Conservation (phyloP, 1,140 invertebrate genomes). For the Eulimnadia texana region DNA sequence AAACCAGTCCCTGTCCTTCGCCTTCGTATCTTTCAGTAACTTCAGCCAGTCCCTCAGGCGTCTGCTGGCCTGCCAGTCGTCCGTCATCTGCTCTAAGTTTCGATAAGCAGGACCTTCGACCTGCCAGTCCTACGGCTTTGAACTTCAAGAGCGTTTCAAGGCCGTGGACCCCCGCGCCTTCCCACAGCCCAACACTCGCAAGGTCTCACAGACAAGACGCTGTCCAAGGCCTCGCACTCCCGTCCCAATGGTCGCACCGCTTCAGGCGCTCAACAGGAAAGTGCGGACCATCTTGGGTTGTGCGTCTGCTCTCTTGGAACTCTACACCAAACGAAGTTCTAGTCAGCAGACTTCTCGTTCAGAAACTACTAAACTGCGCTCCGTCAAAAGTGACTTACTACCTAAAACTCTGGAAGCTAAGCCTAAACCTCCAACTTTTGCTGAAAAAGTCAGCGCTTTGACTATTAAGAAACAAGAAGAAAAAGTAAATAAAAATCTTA, state of each 20-base stretch:
- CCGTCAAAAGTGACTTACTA: background rate
- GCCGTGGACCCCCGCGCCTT: slow-evolving; percentile 13
- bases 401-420: background rate
- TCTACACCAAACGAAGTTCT: slow-evolving; percentile 9
- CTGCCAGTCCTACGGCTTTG: background rate
- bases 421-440: too few species aligned
- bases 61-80: slow-evolving; percentile 8
- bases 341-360: background rate
- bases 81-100: background rate
- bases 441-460: background rate
- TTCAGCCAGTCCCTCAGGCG: background rate
- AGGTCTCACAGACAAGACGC: background rate
- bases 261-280: slow-evolving; percentile 15
- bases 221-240: background rate
- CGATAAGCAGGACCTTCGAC: background rate
- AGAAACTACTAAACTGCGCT: background rate
- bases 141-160: slow-evolving; percentile 6
- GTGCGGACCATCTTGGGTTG: slow-evolving; percentile 13
- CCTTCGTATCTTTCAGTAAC: background rate
- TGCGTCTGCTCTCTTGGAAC: slow-evolving; percentile 12
- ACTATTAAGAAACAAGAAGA: background rate
- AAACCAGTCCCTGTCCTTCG: background rate
- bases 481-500: background rate
- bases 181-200: background rate
- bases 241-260: slow-evolving; percentile 7